These are phyloP conservation scores for Enteromius unitaeniatus DNA, from an alignment of 2,797 vertebrate species.

Conservation along the genomic window DNA sequence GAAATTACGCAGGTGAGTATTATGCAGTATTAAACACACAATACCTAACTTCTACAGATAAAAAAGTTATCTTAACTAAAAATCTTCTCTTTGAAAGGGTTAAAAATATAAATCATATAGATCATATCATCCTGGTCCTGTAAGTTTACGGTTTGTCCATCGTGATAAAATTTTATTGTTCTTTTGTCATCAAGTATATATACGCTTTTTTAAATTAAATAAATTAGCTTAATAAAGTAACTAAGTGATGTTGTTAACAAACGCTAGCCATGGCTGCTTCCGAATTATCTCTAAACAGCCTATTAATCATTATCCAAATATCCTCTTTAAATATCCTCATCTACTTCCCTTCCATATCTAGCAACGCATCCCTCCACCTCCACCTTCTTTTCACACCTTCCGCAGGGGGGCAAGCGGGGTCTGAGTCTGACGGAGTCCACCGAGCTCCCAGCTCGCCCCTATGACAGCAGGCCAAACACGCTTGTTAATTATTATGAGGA, in stretches of 20 bases:
- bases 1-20: not conserved
- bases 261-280: too few relatives aligned
- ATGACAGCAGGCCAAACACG: too few relatives aligned
- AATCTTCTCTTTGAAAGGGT: not conserved
- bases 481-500: too few relatives aligned
- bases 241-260: not conserved
- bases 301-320: too few relatives aligned
- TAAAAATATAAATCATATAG: not conserved
- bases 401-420: too few relatives aligned
- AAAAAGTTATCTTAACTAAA: not conserved
- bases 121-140: not conserved
- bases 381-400: too few relatives aligned
- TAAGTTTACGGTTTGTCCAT: not conserved
- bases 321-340: too few relatives aligned
- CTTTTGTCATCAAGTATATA: not conserved
- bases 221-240: not conserved
- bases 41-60: not conserved
- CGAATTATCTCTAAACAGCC: too few relatives aligned
- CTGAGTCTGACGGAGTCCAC: too few relatives aligned
- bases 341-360: too few relatives aligned
- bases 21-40: not conserved
- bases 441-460: too few relatives aligned
- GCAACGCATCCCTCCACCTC: too few relatives aligned
- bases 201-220: not conserved
- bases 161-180: not conserved